phyloP scores from a whole-genome alignment of 2,888 invertebrate genomes.

The Campoletis raptor region DNA sequence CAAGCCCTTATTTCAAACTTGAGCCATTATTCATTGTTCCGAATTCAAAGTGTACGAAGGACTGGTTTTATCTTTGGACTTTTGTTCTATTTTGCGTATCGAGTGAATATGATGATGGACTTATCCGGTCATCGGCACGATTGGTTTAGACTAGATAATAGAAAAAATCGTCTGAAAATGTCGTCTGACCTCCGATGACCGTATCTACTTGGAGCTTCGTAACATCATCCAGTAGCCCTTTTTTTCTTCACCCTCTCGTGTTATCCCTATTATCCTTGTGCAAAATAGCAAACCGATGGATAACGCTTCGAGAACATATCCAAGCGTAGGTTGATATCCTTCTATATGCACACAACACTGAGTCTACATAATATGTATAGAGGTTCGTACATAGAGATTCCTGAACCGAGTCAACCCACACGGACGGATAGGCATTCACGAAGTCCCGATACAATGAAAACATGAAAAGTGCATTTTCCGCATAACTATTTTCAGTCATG shows the following conservation, averaged over 20 bases:
- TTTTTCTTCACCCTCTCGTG: not conserved
- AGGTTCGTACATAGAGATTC: constrained; percentile 18
- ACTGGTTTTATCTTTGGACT: not conserved
- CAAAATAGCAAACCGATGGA: constrained; percentile 20
- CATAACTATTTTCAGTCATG: not conserved
- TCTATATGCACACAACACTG: constrained; percentile 18
- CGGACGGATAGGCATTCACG: constrained; percentile 64
- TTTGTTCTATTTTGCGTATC: not conserved
- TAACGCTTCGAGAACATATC: constrained; percentile 7
- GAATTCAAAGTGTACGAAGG: not conserved
- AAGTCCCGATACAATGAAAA: constrained; percentile 37
- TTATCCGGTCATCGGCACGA: constrained; percentile 4
- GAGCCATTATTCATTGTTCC: not conserved
- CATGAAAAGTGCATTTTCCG: constrained; percentile 37
- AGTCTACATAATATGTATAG: not conserved
- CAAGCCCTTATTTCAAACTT: not conserved
- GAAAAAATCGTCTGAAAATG: constrained; percentile 19
- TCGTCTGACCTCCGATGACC: constrained; percentile 41
- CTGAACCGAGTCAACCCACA: constrained; percentile 49
- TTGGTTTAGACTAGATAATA: not conserved
- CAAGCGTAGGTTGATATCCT: constrained; percentile 60
- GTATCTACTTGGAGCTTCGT: constrained; percentile 10
- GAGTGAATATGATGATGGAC: not conserved
- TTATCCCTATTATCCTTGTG: constrained; percentile 42
- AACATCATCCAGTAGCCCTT: constrained; percentile 5